phyloP scores from a whole-genome alignment of 2,797 vertebrate genomes.

The Myioborus miniatus region DNA sequence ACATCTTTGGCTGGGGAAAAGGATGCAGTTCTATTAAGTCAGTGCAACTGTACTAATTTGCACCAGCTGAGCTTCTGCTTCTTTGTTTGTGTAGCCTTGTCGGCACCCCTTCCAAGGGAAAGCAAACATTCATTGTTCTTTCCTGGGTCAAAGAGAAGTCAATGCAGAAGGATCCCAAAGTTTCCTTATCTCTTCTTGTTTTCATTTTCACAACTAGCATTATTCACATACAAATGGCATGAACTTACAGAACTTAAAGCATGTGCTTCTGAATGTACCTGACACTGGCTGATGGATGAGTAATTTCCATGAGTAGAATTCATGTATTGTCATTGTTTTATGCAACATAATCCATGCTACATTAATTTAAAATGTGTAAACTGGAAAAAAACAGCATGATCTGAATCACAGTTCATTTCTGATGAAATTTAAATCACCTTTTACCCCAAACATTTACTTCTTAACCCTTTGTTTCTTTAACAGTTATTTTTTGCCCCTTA shows the following conservation, averaged over 20 bases:
- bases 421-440: neutral
- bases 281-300: slow-evolving; percentile 27
- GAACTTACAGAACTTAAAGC: slow-evolving; percentile 1
- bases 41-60: slow-evolving; percentile 52
- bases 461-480: neutral
- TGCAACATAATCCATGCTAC: slow-evolving; percentile 18
- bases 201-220: neutral
- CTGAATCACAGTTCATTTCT: neutral
- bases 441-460: neutral
- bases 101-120: slow-evolving; percentile 59
- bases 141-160: slow-evolving; percentile 64
- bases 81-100: slow-evolving; percentile 65
- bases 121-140: slow-evolving; percentile 66
- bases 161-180: slow-evolving; percentile 17
- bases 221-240: neutral
- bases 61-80: slow-evolving; percentile 57
- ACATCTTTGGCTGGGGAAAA: slow-evolving; percentile 21
- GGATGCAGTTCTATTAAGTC: slow-evolving; percentile 27
- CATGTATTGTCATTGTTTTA: slow-evolving; percentile 1
- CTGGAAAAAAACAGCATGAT: neutral
- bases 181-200: slow-evolving; percentile 17
- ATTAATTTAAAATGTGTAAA: slow-evolving; percentile 33
- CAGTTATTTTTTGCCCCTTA: neutral
- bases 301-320: slow-evolving; percentile 1
- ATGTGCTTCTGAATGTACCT: slow-evolving; percentile 12